A percentile compares a stretch with the other conserved stretches of the same genome.
These are phyloP conservation scores for Falco punctatus DNA, from an alignment of 2,113 vertebrate genomes.

Conservation along the genomic window DNA sequence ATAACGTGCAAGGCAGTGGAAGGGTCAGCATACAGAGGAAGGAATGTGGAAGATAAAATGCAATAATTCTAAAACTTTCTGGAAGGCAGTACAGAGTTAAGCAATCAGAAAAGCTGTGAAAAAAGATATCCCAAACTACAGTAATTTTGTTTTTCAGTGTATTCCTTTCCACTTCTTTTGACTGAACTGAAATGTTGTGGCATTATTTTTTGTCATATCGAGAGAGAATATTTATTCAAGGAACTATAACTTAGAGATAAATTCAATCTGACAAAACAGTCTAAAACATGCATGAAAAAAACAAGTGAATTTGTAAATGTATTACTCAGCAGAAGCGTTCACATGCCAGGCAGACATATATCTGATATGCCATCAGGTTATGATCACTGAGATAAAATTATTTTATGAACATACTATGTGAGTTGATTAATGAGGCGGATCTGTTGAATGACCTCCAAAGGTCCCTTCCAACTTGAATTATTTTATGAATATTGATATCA, in stretches of 20 bases:
- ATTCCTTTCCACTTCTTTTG: background rate
- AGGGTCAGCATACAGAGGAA: background rate
- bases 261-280: background rate
- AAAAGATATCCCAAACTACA: background rate
- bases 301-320: background rate
- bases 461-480: background rate
- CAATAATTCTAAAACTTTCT: background rate
- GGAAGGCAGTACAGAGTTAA: background rate
- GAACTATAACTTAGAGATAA: background rate
- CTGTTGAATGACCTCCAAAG: background rate
- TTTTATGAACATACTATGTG: background rate
- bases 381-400: background rate
- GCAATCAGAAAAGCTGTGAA: background rate
- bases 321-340: background rate
- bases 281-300: background rate
- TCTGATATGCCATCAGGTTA: background rate
- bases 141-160: background rate
- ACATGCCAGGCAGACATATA: background rate
- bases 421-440: background rate
- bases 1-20: background rate
- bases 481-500: background rate
- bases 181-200: background rate
- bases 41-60: background rate
- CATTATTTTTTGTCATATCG: background rate
- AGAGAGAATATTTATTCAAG: background rate